Conservation (phyloP, 1,140 invertebrate species). For the Scaptodrosophila lebanonensis region DNA sequence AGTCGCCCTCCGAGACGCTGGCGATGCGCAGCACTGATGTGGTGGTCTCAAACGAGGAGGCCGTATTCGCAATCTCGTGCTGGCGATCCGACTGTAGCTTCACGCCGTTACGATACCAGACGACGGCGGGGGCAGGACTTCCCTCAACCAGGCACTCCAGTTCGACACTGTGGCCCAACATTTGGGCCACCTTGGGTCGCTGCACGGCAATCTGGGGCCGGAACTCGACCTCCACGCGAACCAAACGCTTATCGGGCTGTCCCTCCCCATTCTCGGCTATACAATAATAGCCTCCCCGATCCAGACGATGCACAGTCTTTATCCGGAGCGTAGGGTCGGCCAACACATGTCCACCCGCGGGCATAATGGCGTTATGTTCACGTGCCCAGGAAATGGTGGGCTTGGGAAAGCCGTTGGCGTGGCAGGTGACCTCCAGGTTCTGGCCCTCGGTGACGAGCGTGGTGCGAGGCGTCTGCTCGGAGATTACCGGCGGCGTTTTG, state of each 20-base stretch:
- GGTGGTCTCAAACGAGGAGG: constrained; percentile 87
- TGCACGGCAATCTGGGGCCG: constrained; percentile 85
- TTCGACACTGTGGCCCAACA: constrained; percentile 88
- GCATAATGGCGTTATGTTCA: constrained; percentile 89
- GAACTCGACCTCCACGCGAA: constrained; percentile 90
- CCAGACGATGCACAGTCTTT: constrained; percentile 83
- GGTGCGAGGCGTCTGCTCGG: constrained; percentile 85
- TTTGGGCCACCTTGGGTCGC: constrained; percentile 84
- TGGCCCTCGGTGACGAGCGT: constrained; percentile 85
- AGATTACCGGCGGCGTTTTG: constrained; percentile 86
- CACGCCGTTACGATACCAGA: constrained; percentile 85
- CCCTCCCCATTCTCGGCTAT: constrained; percentile 91
- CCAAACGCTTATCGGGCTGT: constrained; percentile 83
- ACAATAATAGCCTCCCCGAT: constrained; percentile 91
- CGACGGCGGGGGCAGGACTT: constrained; percentile 87
- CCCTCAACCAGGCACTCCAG: constrained; percentile 89
- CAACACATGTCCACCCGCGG: constrained; percentile 86
- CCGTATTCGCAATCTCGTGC: constrained; percentile 86
- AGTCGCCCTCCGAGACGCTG: constrained; percentile 87
- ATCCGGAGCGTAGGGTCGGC: constrained; percentile 86
- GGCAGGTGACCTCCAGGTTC: constrained; percentile 84
- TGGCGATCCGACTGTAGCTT: constrained; percentile 86
- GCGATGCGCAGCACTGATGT: constrained; percentile 87
- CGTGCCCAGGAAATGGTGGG: constrained; percentile 88
- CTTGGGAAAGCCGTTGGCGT: constrained; percentile 84